Evolutionary conservation across 2,888 invertebrate genomes (phyloP).

Genomic region (Cephalotes varians): DNA sequence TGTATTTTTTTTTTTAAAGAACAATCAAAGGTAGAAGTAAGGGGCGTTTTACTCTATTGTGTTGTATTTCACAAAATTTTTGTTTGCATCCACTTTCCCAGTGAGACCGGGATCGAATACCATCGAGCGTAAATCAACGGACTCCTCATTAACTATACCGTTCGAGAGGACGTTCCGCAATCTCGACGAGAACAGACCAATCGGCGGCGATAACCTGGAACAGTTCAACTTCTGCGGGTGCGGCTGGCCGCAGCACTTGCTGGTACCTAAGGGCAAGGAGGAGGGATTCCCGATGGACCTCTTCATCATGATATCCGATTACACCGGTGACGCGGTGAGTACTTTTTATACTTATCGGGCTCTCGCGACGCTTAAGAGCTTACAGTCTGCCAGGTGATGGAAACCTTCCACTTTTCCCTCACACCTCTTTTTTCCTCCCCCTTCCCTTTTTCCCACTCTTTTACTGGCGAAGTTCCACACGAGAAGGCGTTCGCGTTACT

Average conservation of each 20-base stretch:
- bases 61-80: background rate
- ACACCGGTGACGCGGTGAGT: constrained; percentile 89
- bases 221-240: constrained; percentile 95
- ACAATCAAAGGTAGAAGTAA: background rate
- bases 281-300: constrained; percentile 90
- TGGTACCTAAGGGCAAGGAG: constrained; percentile 90
- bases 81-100: constrained; percentile 71
- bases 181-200: constrained; percentile 88
- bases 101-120: constrained; percentile 90
- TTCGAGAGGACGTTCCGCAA: constrained; percentile 93
- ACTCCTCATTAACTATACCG: constrained; percentile 94
- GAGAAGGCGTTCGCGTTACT: background rate
- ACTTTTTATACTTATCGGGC: constrained; percentile 38
- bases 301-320: constrained; percentile 93
- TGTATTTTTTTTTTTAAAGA: background rate
- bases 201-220: constrained; percentile 86
- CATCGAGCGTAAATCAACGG: constrained; percentile 89
- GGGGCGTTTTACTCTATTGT: background rate
- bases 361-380: constrained; percentile 47
- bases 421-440: background rate
- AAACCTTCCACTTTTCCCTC: constrained; percentile 13
- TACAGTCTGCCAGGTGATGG: constrained; percentile 43
- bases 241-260: constrained; percentile 95
- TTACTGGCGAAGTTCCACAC: constrained; percentile 14
- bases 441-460: background rate